Percentiles rank a stretch among this genome's conserved stretches.
These are phyloP conservation scores for Dasyurus viverrinus DNA, from an alignment of 2,113 vertebrate genomes.

Conservation along the genomic window DNA sequence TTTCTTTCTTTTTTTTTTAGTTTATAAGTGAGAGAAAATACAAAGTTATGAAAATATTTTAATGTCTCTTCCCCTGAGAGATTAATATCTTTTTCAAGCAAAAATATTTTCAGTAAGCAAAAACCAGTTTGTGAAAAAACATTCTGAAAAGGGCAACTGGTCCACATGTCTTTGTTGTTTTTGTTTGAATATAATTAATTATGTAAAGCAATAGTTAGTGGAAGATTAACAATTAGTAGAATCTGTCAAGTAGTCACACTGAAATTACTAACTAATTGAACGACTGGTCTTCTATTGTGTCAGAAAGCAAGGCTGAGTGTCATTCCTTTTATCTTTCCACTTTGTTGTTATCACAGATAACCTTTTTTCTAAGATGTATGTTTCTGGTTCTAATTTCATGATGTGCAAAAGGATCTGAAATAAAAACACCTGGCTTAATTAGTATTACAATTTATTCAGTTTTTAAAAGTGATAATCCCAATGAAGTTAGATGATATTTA, in stretches of 20 bases:
- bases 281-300: slow-evolving; percentile 93
- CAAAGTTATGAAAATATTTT: slow-evolving; percentile 86
- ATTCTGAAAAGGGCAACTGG: slow-evolving; percentile 88
- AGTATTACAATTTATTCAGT: slow-evolving; percentile 81
- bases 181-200: slow-evolving; percentile 94
- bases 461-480: slow-evolving; percentile 82
- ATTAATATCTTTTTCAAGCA: slow-evolving; percentile 82
- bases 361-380: slow-evolving; percentile 72
- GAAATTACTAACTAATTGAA: slow-evolving; percentile 97
- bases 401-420: slow-evolving; percentile 80
- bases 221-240: slow-evolving; percentile 95
- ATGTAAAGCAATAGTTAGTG: slow-evolving; percentile 93
- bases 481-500: slow-evolving; percentile 83
- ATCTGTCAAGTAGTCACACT: slow-evolving; percentile 94
- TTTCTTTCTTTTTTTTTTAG: not conserved
- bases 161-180: slow-evolving; percentile 90
- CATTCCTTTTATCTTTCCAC: slow-evolving; percentile 82
- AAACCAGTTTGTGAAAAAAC: slow-evolving; percentile 80
- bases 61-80: slow-evolving; percentile 87
- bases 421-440: slow-evolving; percentile 89
- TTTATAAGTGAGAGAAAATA: slow-evolving; percentile 83
- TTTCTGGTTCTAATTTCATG: slow-evolving; percentile 79
- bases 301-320: slow-evolving; percentile 83
- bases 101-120: slow-evolving; percentile 87
- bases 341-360: slow-evolving; percentile 75